Conservation (phyloP, 2,113 vertebrate genomes). For the Saimiri boliviensis region DNA sequence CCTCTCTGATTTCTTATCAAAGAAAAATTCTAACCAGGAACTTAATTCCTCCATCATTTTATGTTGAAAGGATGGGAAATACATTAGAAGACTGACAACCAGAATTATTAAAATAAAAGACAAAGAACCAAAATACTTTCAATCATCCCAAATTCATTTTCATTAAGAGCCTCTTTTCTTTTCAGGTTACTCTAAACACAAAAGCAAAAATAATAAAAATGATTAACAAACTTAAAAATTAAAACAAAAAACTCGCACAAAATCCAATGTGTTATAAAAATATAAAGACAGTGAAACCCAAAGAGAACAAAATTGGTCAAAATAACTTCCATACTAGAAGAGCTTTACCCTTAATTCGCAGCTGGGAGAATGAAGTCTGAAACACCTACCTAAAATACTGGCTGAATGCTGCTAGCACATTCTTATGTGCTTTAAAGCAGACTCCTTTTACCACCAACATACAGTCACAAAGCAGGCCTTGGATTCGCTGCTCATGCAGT, state of each 20-base stretch:
- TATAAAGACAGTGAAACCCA: neutral
- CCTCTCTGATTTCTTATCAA: neutral
- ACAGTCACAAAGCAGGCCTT: constrained; percentile 98
- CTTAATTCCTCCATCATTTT: neutral
- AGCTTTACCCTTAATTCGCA: neutral
- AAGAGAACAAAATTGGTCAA: neutral
- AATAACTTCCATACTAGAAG: neutral
- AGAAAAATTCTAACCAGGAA: neutral
- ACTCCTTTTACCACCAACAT: constrained; percentile 97
- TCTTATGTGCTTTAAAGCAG: constrained; percentile 99
- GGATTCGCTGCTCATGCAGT: constrained; percentile 97
- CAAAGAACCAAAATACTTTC: neutral
- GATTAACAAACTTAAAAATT: neutral
- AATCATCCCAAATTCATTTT: neutral
- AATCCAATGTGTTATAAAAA: neutral
- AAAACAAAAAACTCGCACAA: neutral
- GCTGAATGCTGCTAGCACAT: constrained; percentile 97
- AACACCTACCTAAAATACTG: constrained; percentile 93
- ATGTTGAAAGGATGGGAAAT: neutral
- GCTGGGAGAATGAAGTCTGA: neutral
- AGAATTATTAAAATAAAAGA: neutral
- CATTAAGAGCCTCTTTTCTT: neutral
- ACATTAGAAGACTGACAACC: neutral
- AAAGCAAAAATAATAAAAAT: neutral
- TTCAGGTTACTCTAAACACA: neutral